Evolutionary conservation across 1,140 invertebrate species (phyloP).

Genomic region (Caenorhabditis latens): DNA sequence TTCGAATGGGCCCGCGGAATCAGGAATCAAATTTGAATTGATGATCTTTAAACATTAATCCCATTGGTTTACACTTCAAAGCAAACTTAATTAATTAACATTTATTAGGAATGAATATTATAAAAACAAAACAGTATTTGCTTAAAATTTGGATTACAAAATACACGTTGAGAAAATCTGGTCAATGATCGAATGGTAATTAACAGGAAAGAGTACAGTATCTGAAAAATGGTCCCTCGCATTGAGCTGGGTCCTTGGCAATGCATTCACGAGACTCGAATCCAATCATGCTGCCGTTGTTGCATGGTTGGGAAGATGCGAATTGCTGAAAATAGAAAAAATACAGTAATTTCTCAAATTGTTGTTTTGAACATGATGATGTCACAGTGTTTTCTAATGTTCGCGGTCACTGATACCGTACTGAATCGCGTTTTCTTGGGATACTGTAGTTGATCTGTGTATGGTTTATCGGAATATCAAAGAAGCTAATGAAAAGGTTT

Average conservation of each 20-base stretch:
- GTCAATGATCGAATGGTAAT: slow-evolving; percentile 23
- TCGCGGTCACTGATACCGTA: no score
- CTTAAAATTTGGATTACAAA: not conserved
- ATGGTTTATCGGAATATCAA: not conserved
- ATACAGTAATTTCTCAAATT: slow-evolving; percentile 21
- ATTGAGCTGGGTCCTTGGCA: slow-evolving; percentile 73
- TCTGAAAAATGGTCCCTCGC: slow-evolving; percentile 77
- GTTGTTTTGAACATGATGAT: no score
- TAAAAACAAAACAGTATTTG: not conserved
- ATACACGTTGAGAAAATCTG: slow-evolving; percentile 14
- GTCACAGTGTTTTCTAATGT: no score
- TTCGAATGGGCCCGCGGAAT: no score
- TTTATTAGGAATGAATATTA: not conserved
- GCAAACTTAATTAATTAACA: not conserved
- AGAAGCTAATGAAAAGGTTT: not conserved
- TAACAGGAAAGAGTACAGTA: slow-evolving; percentile 69
- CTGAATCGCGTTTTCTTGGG: no score
- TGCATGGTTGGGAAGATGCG: slow-evolving; percentile 75
- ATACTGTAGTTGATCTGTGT: no score
- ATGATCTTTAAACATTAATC: no score
- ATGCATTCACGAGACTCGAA: slow-evolving; percentile 77
- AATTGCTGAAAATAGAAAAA: slow-evolving; percentile 72
- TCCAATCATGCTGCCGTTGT: slow-evolving; percentile 74
- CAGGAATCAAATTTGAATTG: no score
- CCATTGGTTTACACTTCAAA: no score